Evolutionary conservation across 2,797 vertebrate genomes (phyloP), one percentile per base, ranked within the genome.

Genomic region (Thripadectes ignobilis): DNA sequence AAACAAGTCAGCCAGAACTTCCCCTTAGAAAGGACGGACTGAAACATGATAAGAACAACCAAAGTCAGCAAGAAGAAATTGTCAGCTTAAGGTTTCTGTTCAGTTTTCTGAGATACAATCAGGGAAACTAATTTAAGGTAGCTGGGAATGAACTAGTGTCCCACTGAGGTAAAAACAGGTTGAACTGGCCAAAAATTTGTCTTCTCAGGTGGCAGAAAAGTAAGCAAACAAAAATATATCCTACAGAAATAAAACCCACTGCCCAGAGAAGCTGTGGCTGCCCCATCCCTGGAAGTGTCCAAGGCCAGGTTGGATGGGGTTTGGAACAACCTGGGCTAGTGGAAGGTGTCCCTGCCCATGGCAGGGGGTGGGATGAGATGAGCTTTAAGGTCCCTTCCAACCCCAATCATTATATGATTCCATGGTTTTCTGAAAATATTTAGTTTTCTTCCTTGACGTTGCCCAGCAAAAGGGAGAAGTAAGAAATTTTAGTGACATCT

Each of bases 121-220:
- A 63, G 87, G 91, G 76, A 93, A 92, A 81, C 49, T 54, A 54
- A 93, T 83, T 92, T 89, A 61, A 86, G 68, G 80, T 68, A 94
- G 95, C 95, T 94, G 88, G 86, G 91, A 88, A 84, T 66, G 76
- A 91, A 96, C 95, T 29, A 84, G 90, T 81, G 93, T 75, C 68
- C 51, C 54, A 65, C 55, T 3, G 76, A 65, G 91, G 94, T 82
- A 88, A 92, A 95, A 91, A 36, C 63, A 96, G 61, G 74, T 59
- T 79, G 59, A 21, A 45, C 29, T 67, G 85, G 80, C 55, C 92
- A 65, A 89, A 49, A 55, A 66, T 83, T 77, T 85, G 76, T 58
- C 67, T 62, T 57, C 88, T 92, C 57, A 61, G 76, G 75, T 61
- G 86, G 91, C 45, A 89, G 80, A 52, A 46, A 59, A 67, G 69